Evolutionary conservation across 2,888 invertebrate species (phyloP).

Genomic region (Acronicta aceris): DNA sequence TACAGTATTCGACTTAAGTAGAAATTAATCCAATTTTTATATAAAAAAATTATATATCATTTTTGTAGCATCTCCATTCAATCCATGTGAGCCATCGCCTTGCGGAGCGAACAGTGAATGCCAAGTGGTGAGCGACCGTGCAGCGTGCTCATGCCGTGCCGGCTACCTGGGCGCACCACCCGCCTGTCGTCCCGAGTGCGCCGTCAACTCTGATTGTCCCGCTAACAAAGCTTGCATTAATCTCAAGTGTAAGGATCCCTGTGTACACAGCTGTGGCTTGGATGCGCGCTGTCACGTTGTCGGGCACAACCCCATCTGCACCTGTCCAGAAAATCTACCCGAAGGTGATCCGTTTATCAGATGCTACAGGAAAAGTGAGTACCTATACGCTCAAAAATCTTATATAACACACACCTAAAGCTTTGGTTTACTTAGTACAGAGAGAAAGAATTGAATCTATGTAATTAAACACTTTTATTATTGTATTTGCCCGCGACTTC

Average conservation of each 20-base stretch:
- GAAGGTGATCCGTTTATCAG: conserved; percentile 94
- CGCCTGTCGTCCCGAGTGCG: conserved; percentile 93
- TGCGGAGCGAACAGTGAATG: conserved; percentile 94
- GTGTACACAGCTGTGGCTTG: conserved; percentile 93
- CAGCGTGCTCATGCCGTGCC: conserved; percentile 92
- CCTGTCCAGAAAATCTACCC: conserved; percentile 91
- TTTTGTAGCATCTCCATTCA: conserved; percentile 65
- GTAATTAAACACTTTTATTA: no score
- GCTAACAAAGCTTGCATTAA: conserved; percentile 93
- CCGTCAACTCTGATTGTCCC: conserved; percentile 93
- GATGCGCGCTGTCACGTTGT: conserved; percentile 94
- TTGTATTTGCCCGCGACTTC: no score
- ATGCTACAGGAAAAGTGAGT: conserved; percentile 88
- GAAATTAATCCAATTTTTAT: neutral
- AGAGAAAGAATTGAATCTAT: no score
- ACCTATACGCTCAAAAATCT: no score
- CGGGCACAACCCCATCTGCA: conserved; percentile 94
- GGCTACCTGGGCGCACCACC: conserved; percentile 93
- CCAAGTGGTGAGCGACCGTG: conserved; percentile 91
- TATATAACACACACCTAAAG: no score
- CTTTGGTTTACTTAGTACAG: no score
- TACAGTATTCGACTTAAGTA: neutral
- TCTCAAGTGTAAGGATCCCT: conserved; percentile 93
- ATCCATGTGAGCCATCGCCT: conserved; percentile 93
- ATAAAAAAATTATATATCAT: neutral